Base-by-base conservation (phyloP, 2,113 vertebrate genomes). In the Ophthalmolycus amberensis region DNA sequence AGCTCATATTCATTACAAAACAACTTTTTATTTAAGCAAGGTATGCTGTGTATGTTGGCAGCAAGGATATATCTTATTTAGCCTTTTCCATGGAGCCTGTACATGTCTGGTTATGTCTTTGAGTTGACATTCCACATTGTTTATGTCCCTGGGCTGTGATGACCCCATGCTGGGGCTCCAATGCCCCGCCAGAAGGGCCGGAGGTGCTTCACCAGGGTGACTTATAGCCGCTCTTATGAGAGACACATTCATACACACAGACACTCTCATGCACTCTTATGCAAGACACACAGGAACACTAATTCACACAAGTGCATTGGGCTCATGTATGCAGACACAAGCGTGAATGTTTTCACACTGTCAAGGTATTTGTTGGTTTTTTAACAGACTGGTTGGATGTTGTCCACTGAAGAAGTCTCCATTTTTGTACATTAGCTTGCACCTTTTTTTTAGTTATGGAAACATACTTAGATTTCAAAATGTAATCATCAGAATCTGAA, bases 171-270 rank as follows among this genome's bases (percentile, higher is more conserved):
- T 92, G 90, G 77, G 87, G 83, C 87, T 92, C 79, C 74, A 52
- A 76, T 91, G 89, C 76, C 82, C 81, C 52, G 81, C 64, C 80
- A 88, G 77, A 85, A 84, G 75, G 85, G 88, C 92, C 93, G 29
- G 82, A 88, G 90, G 92, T 92, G 92, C 79, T 91, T 90, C 89
- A 88, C 81, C 80, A 93, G 91, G 86, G 89, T 93, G 93, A 94
- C 92, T 92, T 93, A 92, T 78, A 82, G 82, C 84, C 68, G 78
- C 64, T 79, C 67, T 68, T 89, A 86, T 77, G 78, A 86, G 52
- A 82, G 70, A 87, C 87, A 80, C 77, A 25, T 63, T 81, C 70
- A 71, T 75, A 67, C 52, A 78, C 48, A 73, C 59, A 62, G 58
- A 79, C 42, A 71, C 72, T 22, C 48, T 20, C 75, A 65, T 60